Conservation (phyloP, 53 echinoderm and acorn worm species). For the Luidia sarsii region DNA sequence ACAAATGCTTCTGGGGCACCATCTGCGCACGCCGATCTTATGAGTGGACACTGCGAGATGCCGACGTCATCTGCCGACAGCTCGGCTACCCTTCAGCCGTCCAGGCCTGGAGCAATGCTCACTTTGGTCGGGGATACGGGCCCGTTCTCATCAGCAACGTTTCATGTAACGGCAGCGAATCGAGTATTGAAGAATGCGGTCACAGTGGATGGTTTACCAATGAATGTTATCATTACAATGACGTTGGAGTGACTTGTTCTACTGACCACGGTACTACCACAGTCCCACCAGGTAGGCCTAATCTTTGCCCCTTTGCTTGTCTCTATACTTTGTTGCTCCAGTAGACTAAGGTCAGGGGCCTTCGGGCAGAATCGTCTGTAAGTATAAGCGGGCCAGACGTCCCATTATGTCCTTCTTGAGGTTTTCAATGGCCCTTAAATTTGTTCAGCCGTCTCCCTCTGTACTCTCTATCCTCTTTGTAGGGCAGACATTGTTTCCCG, state of each 20-base stretch:
- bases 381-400: no score
- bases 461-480: no score
- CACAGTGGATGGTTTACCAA: slow-evolving; percentile 23
- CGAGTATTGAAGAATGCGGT: slow-evolving; percentile 2
- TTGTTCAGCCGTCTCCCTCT: no score
- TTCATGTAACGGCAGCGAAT: background rate
- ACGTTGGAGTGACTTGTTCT: slow-evolving; percentile 38
- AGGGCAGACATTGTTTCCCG: no score
- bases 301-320: no score
- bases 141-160: background rate
- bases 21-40: background rate
- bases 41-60: background rate
- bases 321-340: no score
- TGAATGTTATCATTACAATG: slow-evolving; percentile 36
- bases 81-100: slow-evolving; percentile 16
- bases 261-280: background rate
- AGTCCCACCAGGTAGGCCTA: background rate
- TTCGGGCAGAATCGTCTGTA: no score
- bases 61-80: slow-evolving; percentile 15
- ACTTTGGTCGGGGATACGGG: background rate
- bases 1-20: slow-evolving; percentile 60
- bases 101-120: background rate
- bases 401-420: no score
- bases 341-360: no score
- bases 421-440: no score